phyloP scores from a whole-genome alignment of 2,888 invertebrate genomes.

The Aspidiotus rigidus region DNA sequence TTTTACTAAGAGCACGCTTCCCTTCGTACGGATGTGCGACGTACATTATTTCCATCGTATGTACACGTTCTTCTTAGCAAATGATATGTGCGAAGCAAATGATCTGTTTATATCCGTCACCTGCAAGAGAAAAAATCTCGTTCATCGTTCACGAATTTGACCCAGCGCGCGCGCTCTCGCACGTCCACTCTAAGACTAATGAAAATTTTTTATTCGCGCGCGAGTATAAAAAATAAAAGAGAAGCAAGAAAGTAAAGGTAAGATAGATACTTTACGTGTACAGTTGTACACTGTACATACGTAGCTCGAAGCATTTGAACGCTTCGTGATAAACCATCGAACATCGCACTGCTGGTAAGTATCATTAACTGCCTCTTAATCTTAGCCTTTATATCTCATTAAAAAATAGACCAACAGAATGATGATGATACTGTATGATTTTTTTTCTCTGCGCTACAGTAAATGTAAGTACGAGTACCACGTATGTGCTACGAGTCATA shows the following conservation, averaged over 20 bases:
- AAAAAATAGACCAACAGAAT: constrained; percentile 14
- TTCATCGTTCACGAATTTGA: constrained; percentile 15
- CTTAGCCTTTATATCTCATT: constrained; percentile 15
- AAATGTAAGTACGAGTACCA: neutral
- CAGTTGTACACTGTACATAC: too few species aligned
- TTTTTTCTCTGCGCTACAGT: neutral
- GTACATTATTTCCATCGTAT: too few species aligned
- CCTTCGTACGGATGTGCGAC: too few species aligned
- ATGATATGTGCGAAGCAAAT: neutral
- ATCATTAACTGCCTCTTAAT: constrained; percentile 18
- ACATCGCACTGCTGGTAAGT: neutral
- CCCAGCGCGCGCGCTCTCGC: neutral
- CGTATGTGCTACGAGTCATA: too few species aligned
- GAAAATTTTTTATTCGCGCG: neutral
- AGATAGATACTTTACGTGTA: too few species aligned
- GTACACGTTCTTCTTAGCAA: too few species aligned
- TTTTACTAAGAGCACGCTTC: too few species aligned
- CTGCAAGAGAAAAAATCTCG: neutral
- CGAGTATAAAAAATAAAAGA: neutral
- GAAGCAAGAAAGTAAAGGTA: constrained; percentile 16
- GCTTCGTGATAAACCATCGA: constrained; percentile 17
- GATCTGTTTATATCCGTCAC: neutral
- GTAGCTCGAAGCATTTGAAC: constrained; percentile 14
- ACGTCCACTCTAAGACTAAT: neutral
- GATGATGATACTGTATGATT: constrained; percentile 16